Percentiles rank a stretch among this genome's conserved stretches.
Evolutionary conservation across 1,140 invertebrate genomes (phyloP).

Genomic region (Vanessa atalanta): DNA sequence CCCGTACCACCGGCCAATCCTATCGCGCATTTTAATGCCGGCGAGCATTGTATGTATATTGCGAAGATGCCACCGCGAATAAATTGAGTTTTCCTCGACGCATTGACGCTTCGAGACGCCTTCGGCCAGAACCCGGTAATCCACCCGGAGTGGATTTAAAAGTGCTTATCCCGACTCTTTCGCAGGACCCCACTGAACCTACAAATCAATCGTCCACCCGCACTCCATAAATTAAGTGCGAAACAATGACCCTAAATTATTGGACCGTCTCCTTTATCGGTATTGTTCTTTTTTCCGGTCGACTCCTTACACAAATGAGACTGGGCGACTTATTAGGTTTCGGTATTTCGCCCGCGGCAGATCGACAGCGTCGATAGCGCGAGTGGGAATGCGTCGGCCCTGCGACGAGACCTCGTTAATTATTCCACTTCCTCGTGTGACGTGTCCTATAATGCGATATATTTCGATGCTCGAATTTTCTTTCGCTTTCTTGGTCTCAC

Average conservation of each 20-base stretch:
- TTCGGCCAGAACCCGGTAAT: constrained; percentile 45
- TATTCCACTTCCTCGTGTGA: constrained; percentile 64
- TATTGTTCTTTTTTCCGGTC: constrained; percentile 72
- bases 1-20: constrained; percentile 69
- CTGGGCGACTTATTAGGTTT: constrained; percentile 76
- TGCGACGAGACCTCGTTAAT: constrained; percentile 51
- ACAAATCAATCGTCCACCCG: constrained; percentile 77
- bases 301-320: constrained; percentile 76
- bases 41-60: constrained; percentile 78
- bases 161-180: constrained; percentile 61
- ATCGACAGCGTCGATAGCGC: constrained; percentile 67
- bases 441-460: constrained; percentile 2
- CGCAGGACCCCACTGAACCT: constrained; percentile 47
- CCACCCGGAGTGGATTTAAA: constrained; percentile 61
- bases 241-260: constrained; percentile 80
- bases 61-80: constrained; percentile 58
- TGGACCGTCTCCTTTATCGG: constrained; percentile 73
- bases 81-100: constrained; percentile 69
- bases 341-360: constrained; percentile 65
- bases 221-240: constrained; percentile 78
- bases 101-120: constrained; percentile 51
- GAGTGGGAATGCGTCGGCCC: constrained; percentile 46
- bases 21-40: constrained; percentile 72
- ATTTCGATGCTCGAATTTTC: constrained; percentile 26
- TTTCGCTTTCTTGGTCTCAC: constrained; percentile 11